Evolutionary conservation across 1,140 invertebrate species (phyloP).

Genomic region (Papilio dardanus): DNA sequence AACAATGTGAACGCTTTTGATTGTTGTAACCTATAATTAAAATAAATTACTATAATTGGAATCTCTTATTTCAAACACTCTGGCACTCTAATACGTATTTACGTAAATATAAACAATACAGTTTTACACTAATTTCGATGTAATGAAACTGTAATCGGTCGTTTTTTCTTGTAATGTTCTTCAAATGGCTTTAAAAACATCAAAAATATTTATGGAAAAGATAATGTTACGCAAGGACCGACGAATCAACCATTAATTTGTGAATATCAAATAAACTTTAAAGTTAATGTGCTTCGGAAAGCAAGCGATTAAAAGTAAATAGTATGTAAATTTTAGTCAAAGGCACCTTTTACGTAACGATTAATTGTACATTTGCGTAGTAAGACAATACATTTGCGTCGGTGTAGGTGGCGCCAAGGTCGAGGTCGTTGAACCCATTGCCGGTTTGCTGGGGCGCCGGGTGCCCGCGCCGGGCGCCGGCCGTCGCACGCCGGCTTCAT

Average conservation of each 20-base stretch:
- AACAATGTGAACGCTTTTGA: too few relatives aligned
- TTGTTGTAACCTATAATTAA: too few relatives aligned
- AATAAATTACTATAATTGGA: too few relatives aligned
- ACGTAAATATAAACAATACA: neutral
- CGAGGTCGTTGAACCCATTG: conserved; percentile 63
- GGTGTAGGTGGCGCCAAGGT: conserved; percentile 40
- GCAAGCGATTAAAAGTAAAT: conserved; percentile 35
- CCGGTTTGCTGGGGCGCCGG: conserved; percentile 63
- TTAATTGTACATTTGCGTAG: conserved; percentile 40
- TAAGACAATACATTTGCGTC: conserved; percentile 40
- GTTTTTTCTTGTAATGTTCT: neutral
- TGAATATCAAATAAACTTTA: neutral
- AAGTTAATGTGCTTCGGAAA: conserved; percentile 16
- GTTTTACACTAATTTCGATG: neutral
- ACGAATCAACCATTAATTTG: neutral
- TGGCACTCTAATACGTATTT: too few relatives aligned
- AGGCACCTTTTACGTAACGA: conserved; percentile 39
- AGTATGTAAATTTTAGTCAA: conserved; percentile 21
- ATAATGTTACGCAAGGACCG: neutral
- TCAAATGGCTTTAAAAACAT: neutral
- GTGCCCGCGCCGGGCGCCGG: conserved; percentile 44
- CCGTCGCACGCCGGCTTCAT: conserved; percentile 50
- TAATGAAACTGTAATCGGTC: neutral
- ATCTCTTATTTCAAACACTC: too few relatives aligned
- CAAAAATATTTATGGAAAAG: neutral